Base-by-base conservation (phyloP, 2,113 vertebrate species). In the Circaetus cinerascens region DNA sequence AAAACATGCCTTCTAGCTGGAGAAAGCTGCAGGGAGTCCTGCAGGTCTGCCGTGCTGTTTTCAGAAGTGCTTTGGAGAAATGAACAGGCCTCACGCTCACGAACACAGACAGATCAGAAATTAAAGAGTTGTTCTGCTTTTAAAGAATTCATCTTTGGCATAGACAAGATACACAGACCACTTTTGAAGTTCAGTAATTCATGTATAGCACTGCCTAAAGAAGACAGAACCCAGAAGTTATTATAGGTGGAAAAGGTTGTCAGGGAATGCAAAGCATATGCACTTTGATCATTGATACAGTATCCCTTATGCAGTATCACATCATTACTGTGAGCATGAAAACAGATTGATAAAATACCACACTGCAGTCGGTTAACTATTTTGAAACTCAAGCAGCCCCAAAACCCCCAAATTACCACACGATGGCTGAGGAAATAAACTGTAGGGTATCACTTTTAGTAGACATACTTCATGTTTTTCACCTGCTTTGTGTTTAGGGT, bases 51-150 rank as follows among this genome's bases (percentile, higher is more conserved):
- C 3, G 2, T 17, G 72, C 62, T 92, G 41, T 30, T 82, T 74
- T 80, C 88, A 64, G 36, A 60, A 85, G 75, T 60, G 84, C 72
- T 89, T 38, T 93, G 81, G 93, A 95, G 86, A 80, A 90, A 82
- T 30, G 59, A 82, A 62, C n/a, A 72, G 38, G 48, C 64, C 50
- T 89, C 1, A 1, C 32, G 30, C 62, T 88, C 11, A 1, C 26
- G 57, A 86, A 50, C 72, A 57, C 11, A 71, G 55, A 41, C 30
- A 45, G 60, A 79, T 71, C 48, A 82, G 77, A 64, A 94, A 77
- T 36, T 55, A 45, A 62, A 71, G 91, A 77, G 43, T 11, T 59
- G 50, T 51, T 84, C 45, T 92, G 85, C 85, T 93, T 85, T 81
- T 68, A 85, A 82, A 73, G 79, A 77, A 41, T 72, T 83, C n/a